These are phyloP conservation scores for Neodiprion lecontei DNA, from an alignment of 1,140 invertebrate genomes.

Conservation along the genomic window DNA sequence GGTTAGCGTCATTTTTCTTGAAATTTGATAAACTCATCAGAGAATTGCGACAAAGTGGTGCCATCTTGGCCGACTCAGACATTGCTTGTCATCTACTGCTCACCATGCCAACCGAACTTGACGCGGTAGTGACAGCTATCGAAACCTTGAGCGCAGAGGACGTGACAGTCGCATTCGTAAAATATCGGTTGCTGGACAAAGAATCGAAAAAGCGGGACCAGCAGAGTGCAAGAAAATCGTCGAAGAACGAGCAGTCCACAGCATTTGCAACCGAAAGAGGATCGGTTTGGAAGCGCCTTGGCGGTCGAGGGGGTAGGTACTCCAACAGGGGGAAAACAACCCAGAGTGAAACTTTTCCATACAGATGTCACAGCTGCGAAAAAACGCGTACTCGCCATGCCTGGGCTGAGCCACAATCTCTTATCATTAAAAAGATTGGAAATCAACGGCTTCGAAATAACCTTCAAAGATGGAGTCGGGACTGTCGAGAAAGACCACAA, in stretches of 20 bases:
- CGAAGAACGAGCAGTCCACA: slow-evolving; percentile 2
- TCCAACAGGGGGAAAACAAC: background rate
- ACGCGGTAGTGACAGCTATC: slow-evolving; percentile 23
- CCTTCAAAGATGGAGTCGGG: slow-evolving; percentile 2
- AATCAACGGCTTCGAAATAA: background rate
- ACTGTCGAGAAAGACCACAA: background rate
- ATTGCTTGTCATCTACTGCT: slow-evolving; percentile 30
- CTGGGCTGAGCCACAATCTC: background rate
- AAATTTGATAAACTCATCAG: too few relatives aligned
- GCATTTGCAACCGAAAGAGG: slow-evolving; percentile 1
- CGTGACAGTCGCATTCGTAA: slow-evolving; percentile 19
- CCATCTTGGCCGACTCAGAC: slow-evolving; percentile 23
- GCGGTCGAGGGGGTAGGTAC: too few relatives aligned
- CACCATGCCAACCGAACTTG: slow-evolving; percentile 28
- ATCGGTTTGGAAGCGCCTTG: too few relatives aligned
- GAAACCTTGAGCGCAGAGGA: slow-evolving; percentile 18
- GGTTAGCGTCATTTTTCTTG: too few relatives aligned
- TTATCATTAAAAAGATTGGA: background rate
- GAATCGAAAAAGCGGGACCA: slow-evolving; percentile 12
- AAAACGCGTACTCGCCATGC: background rate
- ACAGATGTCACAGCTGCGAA: slow-evolving; percentile 13
- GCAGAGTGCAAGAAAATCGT: background rate
- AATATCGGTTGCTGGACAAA: slow-evolving; percentile 22
- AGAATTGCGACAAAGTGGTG: slow-evolving; percentile 30
- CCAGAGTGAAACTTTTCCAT: slow-evolving; percentile 10